Base-by-base conservation (phyloP, 2,113 vertebrate genomes). In the Lucifuga dentata region DNA sequence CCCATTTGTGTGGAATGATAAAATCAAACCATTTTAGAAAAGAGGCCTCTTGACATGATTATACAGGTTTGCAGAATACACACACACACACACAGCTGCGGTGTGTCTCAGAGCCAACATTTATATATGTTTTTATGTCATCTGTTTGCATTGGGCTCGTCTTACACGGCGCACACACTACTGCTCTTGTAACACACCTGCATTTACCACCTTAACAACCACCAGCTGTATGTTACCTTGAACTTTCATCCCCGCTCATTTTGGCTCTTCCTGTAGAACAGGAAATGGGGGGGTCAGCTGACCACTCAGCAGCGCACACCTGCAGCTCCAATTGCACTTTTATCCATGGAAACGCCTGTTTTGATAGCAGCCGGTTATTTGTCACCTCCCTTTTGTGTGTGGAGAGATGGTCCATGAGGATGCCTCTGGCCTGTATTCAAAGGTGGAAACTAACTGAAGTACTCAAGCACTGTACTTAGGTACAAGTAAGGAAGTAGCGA, bases 241-340 rank as follows among this genome's bases (percentile, higher is more conserved):
- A 85, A 63, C 85, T 74, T 74, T 83, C 78, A 74, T 86, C 83
- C 78, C 43, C n/a, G 6, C 81, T 78, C 73, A 46, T 76, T 80
- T 33, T 39, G 2, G 50, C 51, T 60, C 85, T 86, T 90, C 90
- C 89, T 88, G 89, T 83, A 83, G 57, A 65, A 83, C 90, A 90
- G 90, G 88, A 92, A 93, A 78, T 17, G 8, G 72, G 21, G n/a
- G 17, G 35, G 75, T 86, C 86, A 87, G 83, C 80, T 87, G 88
- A 80, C 86, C 79, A 86, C 76, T 78, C 73, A 57, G 41, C 24
- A 24, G 7, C 0, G 20, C 78, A 75, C 88, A 89, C 88, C 86
- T 90, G 88, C 78, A 68, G 60, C 81, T 76, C 74, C 61, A 17
- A 86, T 80, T 70, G 67, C 68, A 48, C 69, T 40, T 40, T 77